Conservation (phyloP, 2,888 invertebrate genomes). For the Acronicta psi region DNA sequence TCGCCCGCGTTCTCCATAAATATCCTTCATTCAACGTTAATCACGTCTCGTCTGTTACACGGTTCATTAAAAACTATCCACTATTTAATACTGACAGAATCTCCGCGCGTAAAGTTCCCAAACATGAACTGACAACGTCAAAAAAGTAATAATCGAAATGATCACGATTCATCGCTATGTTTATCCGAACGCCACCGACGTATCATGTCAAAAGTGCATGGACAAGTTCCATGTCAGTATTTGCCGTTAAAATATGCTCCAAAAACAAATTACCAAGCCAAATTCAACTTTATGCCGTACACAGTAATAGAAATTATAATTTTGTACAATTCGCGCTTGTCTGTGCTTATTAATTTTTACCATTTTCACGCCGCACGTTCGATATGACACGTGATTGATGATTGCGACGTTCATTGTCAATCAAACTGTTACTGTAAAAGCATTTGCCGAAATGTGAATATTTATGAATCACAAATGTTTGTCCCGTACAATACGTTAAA, state of each 20-base stretch:
- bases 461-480: constrained; percentile 76
- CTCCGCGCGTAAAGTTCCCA: constrained; percentile 57
- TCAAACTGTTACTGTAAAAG: constrained; percentile 81
- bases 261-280: constrained; percentile 45
- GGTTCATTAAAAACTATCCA: constrained; percentile 61
- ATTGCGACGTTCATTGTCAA: constrained; percentile 81
- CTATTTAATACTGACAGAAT: constrained; percentile 61
- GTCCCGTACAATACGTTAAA: constrained; percentile 72
- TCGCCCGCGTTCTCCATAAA: constrained; percentile 37
- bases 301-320: constrained; percentile 45
- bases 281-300: constrained; percentile 44
- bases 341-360: constrained; percentile 65
- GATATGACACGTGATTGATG: constrained; percentile 81
- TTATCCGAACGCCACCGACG: constrained; percentile 63
- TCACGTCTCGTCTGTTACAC: constrained; percentile 55
- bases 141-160: constrained; percentile 72
- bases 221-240: constrained; percentile 71
- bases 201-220: constrained; percentile 78
- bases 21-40: constrained; percentile 52
- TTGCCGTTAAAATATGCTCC: constrained; percentile 51
- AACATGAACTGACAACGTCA: constrained; percentile 65
- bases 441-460: constrained; percentile 82
- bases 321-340: constrained; percentile 38
- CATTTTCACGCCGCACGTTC: constrained; percentile 71
- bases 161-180: constrained; percentile 67